Base-by-base conservation (phyloP, 1,140 invertebrate genomes). In the Chymomyza costata region DNA sequence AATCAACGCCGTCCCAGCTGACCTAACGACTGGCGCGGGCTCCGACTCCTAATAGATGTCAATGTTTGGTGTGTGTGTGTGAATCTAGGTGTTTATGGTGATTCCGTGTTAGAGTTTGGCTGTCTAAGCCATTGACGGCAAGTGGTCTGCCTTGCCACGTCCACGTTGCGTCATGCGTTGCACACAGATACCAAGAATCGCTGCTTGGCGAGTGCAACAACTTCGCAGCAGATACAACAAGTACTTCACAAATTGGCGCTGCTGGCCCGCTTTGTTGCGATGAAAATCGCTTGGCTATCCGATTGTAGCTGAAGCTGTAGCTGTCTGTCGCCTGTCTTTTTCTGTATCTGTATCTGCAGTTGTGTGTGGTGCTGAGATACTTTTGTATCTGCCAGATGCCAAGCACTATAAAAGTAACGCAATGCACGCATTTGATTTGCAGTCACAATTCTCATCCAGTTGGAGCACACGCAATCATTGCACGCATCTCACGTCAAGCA, bases 211-310 rank as follows among this genome's bases (percentile, higher is more conserved):
- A 34, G n/a, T n/a, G n/a, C 21, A 8, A 25, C 21, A 5, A 8
- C 8, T 25, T 25, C 21, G 8, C 21, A 25, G 21, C 53, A 61
- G 51, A 55, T 59, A 50, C 60, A 73, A 62, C 43, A 76, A 73
- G 71, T 76, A 76, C 73, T 76, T 76, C 71, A 76, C 71, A 80
- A 76, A 76, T 76, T 76, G 73, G 73, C 66, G 73, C 58, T 76
- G 57, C 54, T 68, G 70, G 70, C 71, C 71, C 66, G 71, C 66
- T 76, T 76, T 70, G 71, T 65, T 71, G 68, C 21, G 8, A 5
- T 25, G 3, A 8, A 8, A 34, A 13, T 10, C 13, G 32, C 8
- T 6, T 34, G 28, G 50, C 28, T 61, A 40, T 64, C 32, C 54
- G 59, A 46, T 44, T 40, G 59, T 50, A 35, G 57, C 51, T 59